A percentile compares a stretch with the other conserved stretches of the same genome.
Conservation (phyloP, 2,113 vertebrate species). For the Podarcis muralis region DNA sequence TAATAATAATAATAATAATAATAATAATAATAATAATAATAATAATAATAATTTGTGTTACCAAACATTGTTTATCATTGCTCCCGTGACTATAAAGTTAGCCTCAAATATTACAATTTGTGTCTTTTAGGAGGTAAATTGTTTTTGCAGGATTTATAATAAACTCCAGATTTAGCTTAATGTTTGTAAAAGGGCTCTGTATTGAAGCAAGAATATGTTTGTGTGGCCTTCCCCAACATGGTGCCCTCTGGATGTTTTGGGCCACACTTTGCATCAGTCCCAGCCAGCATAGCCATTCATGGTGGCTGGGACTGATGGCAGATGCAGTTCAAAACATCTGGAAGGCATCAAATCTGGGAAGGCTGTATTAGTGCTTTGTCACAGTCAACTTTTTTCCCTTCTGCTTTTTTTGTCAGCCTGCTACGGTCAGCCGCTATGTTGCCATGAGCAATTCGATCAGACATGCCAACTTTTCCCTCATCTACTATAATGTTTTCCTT, state of each 20-base stretch:
- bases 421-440: constrained; percentile 63
- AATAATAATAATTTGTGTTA: not conserved
- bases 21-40: too few species aligned
- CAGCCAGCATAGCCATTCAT: too few species aligned
- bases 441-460: constrained; percentile 79
- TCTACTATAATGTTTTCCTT: constrained; percentile 82
- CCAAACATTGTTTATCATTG: not conserved
- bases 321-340: too few species aligned
- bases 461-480: constrained; percentile 81
- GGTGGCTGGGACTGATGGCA: too few species aligned
- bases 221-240: too few species aligned
- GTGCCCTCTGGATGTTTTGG: not conserved
- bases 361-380: not conserved
- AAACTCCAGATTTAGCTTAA: not conserved
- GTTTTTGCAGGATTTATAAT: not conserved
- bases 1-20: too few species aligned
- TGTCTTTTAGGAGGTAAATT: not conserved
- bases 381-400: not conserved
- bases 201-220: not conserved
- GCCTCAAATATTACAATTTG: not conserved
- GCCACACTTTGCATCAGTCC: too few species aligned
- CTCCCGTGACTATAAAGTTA: not conserved
- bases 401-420: constrained; percentile 50
- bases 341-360: not conserved
- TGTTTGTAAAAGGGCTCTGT: not conserved